Percentiles rank a stretch among this genome's conserved stretches.
Conservation (phyloP, 2,888 invertebrate species). For the Acanthosoma haemorrhoidale region DNA sequence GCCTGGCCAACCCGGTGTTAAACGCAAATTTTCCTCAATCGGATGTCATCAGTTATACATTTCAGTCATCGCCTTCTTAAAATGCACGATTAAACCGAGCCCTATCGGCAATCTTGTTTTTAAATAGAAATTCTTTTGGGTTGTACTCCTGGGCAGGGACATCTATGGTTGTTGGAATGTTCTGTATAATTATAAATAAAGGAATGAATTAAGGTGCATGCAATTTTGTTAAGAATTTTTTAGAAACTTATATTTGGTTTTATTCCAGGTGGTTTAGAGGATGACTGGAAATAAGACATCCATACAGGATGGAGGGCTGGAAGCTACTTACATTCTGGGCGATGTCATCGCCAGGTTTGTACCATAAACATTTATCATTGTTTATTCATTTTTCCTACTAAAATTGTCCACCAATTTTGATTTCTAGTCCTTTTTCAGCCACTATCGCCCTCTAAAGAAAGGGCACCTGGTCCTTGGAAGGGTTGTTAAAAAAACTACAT, state of each 20-base stretch:
- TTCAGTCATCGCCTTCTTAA: too few species aligned
- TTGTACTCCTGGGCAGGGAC: not conserved
- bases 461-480: too few species aligned
- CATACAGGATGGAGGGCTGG: not conserved
- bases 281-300: not conserved
- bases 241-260: too few species aligned
- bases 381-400: not conserved
- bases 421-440: too few species aligned
- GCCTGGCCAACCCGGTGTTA: too few species aligned
- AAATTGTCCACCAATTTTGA: too few species aligned
- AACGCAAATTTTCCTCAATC: too few species aligned
- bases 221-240: too few species aligned
- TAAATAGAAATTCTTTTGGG: not conserved
- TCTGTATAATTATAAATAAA: not conserved
- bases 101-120: not conserved
- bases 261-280: not conserved
- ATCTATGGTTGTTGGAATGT: not conserved
- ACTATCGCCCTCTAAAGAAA: too few species aligned
- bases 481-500: too few species aligned
- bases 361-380: not conserved
- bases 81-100: not conserved
- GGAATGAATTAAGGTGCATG: not conserved
- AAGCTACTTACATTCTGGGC: constrained; percentile 2
- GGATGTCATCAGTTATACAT: not conserved
- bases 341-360: constrained; percentile 2